These are phyloP conservation scores for Peromyscus eremicus DNA, from an alignment of 2,797 vertebrate species.

Conservation along the genomic window DNA sequence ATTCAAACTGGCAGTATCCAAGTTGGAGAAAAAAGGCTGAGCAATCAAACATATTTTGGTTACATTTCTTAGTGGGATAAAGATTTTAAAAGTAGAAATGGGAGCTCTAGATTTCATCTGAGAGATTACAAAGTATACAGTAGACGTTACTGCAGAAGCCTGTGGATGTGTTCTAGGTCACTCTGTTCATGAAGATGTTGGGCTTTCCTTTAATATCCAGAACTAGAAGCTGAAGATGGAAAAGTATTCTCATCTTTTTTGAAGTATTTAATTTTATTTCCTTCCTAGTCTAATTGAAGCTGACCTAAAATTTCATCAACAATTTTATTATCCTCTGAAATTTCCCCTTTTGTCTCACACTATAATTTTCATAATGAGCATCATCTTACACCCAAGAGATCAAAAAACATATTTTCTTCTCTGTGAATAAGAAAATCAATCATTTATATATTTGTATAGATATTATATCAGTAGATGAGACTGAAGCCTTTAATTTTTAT, in stretches of 20 bases:
- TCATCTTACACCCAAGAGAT: neutral
- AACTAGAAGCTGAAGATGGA: neutral
- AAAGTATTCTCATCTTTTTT: neutral
- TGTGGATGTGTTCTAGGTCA: neutral
- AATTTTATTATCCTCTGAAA: neutral
- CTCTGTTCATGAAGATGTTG: neutral
- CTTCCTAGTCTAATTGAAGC: neutral
- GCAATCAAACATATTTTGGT: neutral
- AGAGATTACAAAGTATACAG: neutral
- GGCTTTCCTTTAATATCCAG: neutral
- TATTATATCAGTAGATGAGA: neutral
- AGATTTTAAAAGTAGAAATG: neutral
- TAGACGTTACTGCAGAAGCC: neutral
- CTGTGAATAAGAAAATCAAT: neutral
- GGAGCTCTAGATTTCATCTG: neutral
- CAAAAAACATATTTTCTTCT: neutral
- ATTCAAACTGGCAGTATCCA: neutral
- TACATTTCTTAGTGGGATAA: neutral
- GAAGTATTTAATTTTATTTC: slow-evolving; percentile 16
- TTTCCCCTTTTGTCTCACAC: neutral
- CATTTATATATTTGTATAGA: neutral
- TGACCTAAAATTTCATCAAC: neutral
- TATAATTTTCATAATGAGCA: neutral
- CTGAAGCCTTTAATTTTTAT: neutral
- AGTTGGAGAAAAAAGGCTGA: neutral